Evolutionary conservation across 2,113 vertebrate genomes (phyloP).

Genomic region (Probosciger aterrimus): DNA sequence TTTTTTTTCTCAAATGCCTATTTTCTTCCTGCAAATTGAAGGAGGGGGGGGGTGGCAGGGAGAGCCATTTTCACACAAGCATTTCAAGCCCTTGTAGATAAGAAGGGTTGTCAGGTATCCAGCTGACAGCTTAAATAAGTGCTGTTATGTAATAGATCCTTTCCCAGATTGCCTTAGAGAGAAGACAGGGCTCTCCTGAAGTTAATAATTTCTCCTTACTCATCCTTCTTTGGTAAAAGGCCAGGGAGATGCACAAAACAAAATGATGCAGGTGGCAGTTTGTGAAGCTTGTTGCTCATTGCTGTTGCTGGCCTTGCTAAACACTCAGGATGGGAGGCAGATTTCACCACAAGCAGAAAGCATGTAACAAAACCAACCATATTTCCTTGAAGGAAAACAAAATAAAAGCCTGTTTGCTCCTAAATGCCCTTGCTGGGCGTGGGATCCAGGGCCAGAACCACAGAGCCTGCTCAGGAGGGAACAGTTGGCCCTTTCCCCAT

Average conservation of each 20-base stretch:
- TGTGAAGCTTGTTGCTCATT: not conserved
- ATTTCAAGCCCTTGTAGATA: not conserved
- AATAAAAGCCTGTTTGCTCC: not conserved
- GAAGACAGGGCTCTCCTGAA: not conserved
- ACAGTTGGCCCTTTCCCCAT: not conserved
- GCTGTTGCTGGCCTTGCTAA: not conserved
- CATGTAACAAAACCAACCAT: fast-evolving
- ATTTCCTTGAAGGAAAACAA: not conserved
- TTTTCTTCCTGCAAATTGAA: not conserved
- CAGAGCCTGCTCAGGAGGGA: not conserved
- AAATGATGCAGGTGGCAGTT: not conserved
- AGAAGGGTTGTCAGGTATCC: not conserved
- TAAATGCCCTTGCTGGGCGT: not conserved
- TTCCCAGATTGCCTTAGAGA: not conserved
- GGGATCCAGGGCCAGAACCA: not conserved
- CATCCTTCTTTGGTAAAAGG: not conserved
- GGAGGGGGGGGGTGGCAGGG: not conserved
- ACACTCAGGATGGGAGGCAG: not conserved
- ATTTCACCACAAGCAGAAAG: not conserved
- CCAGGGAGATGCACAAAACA: not conserved
- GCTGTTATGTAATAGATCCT: not conserved
- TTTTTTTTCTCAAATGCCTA: not conserved
- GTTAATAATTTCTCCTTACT: not conserved
- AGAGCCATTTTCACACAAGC: not conserved
- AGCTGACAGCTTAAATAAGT: not conserved